phyloP scores from a whole-genome alignment of 2,797 vertebrate species.

The Craterocephalus amniculus region DNA sequence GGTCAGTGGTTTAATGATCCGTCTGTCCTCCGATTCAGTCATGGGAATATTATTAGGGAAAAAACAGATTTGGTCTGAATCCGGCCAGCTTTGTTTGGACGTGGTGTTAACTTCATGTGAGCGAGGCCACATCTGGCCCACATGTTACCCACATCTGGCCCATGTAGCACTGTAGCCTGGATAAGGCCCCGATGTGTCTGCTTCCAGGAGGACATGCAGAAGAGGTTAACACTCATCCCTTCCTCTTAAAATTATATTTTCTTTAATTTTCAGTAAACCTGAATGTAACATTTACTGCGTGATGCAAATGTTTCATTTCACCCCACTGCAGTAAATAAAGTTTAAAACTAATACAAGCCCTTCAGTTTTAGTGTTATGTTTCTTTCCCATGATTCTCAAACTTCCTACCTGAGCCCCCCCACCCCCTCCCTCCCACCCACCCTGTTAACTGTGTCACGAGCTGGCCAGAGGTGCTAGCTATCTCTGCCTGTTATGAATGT shows the following conservation, averaged over 20 bases:
- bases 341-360: neutral
- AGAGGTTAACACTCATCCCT: neutral
- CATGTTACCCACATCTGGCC: neutral
- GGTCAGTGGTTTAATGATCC: neutral
- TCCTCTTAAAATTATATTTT: no score
- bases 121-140: neutral
- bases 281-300: neutral
- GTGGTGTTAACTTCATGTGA: no score
- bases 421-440: constrained; percentile 10
- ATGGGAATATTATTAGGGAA: neutral
- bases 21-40: no score
- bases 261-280: neutral
- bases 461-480: constrained; percentile 74
- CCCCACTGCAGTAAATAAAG: neutral
- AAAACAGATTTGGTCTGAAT: neutral
- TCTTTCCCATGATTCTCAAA: constrained; percentile 39
- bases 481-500: constrained; percentile 70
- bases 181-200: no score
- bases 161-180: no score
- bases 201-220: no score
- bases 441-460: constrained; percentile 67
- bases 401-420: constrained; percentile 67
- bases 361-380: constrained; percentile 15
- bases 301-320: fast-evolving
- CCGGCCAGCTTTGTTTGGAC: neutral